Evolutionary conservation across 2,797 vertebrate species (phyloP), one percentile per base, ranked within the genome.

Genomic region (Eulemur coronatus): DNA sequence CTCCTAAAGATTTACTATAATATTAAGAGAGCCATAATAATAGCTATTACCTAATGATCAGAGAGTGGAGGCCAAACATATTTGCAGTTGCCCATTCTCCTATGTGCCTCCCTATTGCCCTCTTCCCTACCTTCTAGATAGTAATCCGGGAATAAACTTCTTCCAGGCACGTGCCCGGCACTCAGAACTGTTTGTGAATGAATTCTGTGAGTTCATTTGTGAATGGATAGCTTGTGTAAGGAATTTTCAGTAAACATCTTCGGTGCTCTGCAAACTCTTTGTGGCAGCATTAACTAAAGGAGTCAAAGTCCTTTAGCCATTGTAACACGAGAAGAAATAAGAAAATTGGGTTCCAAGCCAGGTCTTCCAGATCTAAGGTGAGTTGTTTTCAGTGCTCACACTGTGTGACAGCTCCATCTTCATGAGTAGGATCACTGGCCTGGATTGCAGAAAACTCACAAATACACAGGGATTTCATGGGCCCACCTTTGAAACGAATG

Each of bases 71-170:
- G 13, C 2, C 52, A 82, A 55, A 28, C 2, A 14, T 59, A 63
- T 52, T 72, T 50, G 12, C 11, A 50, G 13, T 48, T 46, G 1
- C 22, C 17, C n/a, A 2, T 13, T 61, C 35, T 43, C 11, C 41
- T 73, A 2, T 4, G 20, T 43, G 6, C 20, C 6, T 5, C 12
- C 4, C 9, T 1, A 30, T 7, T 5, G 0, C 4, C 28, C 17
- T 14, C 6, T 55, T 1, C 17, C 0, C 2, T 0, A 15, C 24
- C 3, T 2, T 3, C 17, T 13, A 57, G 15, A 28, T 0, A 28
- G 26, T 28, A 8, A 88, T 30, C 9, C 9, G 79, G 17, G 15
- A 24, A 28, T 61, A 14, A 78, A 18, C 11, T 17, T 80, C 43
- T 20, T 8, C 33, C 33, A 89, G 15, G 13, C 1, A 5, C n/a